Evolutionary conservation across 2,797 vertebrate species (phyloP).

Genomic region (Neolamprologus multifasciatus): DNA sequence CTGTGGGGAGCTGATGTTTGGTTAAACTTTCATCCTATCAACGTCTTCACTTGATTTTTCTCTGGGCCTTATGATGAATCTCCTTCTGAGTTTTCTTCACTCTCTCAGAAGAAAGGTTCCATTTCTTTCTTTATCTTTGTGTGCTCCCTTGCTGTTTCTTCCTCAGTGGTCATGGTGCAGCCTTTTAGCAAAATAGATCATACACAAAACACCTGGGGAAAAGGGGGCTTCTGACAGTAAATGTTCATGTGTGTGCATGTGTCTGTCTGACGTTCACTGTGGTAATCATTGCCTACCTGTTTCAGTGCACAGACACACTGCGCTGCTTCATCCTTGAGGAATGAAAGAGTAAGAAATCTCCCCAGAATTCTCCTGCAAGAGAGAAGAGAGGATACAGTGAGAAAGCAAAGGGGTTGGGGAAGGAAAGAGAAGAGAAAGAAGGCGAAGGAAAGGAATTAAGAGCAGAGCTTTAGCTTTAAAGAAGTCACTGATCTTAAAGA

Average conservation of each 20-base stretch:
- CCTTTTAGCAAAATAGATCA: constrained; percentile 23
- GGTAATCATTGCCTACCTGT: constrained; percentile 46
- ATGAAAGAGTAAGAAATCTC: constrained; percentile 69
- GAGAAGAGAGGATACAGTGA: constrained; percentile 10
- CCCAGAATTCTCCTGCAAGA: constrained; percentile 72
- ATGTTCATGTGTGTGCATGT: neutral
- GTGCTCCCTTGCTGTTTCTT: neutral
- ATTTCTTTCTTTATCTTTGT: neutral
- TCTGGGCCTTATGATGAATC: constrained; percentile 15
- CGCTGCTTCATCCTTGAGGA: constrained; percentile 70
- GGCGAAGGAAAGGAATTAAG: constrained; percentile 42
- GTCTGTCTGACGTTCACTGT: constrained; percentile 3
- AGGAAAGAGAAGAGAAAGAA: neutral
- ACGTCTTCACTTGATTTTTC: constrained; percentile 10
- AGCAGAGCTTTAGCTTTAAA: constrained; percentile 39
- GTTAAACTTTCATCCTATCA: constrained; percentile 64
- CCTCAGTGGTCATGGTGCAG: neutral
- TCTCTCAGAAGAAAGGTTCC: neutral
- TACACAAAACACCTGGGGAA: neutral
- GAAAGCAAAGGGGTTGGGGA: neutral
- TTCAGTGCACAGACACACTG: constrained; percentile 48
- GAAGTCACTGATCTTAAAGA: constrained; percentile 34
- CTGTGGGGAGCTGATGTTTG: constrained; percentile 37
- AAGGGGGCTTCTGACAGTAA: neutral
- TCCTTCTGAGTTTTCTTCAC: neutral